Evolutionary conservation across 2,888 invertebrate genomes (phyloP), one percentile per base, ranked within the genome.

Genomic region (Athalia circularis): DNA sequence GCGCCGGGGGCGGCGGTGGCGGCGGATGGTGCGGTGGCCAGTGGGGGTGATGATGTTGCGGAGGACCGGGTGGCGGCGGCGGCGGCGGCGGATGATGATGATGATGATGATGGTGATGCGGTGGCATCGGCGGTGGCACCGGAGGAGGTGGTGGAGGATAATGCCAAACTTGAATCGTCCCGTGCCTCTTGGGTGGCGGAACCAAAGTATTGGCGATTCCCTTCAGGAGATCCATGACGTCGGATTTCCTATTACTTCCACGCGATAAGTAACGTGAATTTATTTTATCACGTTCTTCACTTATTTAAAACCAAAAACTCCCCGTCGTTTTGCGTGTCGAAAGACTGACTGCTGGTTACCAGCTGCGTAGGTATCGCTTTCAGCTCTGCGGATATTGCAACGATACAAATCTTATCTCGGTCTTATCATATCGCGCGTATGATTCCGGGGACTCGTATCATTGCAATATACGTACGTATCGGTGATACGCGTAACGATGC

Each of bases 151-250:
- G 48, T 8, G 65, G 43, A 11, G 52, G 52, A 45, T 74, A 50
- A 62, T 74, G 74, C 47, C 5, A 15, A 5, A 68, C 6, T 2
- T 11, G 54, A 3, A 54, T 15, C 4, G 62, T 61, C 13, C 57
- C 54, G 7, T 54, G 68, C 29, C 57, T 62, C 6, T 59, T 62
- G 4, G 64, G 64, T 45, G 70, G 72, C 8, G 64, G 59, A 6
- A 45, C 43, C 50, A 78, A 45, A 11, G 13, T 29, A 47, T 78
- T 47, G 45, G 48, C 64, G 13, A 72, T 78, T 15, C 54, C 78
- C 13, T 52, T 59, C 5, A 78, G 3, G 45, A 72, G 48, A 50
- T 78, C 72, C 70, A 78, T 78, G 59, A 70, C 3, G 45, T 6
- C 29, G 15, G 50, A 68, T 6, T n/a, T 7, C 29, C 43, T 50